Percentiles rank a stretch among this genome's conserved stretches.
Evolutionary conservation across 2,113 vertebrate species (phyloP).

Genomic region (Anser brachyrhynchus): DNA sequence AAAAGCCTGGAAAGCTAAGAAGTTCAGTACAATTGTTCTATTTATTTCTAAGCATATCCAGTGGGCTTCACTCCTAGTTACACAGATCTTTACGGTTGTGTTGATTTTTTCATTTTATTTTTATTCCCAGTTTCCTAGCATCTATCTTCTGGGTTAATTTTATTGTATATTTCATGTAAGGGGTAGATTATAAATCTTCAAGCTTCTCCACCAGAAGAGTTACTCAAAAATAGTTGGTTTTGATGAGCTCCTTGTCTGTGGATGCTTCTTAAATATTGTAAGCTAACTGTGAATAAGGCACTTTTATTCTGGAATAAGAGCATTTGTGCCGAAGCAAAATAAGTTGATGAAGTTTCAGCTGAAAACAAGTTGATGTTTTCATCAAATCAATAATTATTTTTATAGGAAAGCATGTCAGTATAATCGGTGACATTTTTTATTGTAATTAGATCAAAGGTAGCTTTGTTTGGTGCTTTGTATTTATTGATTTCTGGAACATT

Average conservation of each 20-base stretch:
- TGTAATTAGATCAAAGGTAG: background rate
- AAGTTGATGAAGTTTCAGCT: background rate
- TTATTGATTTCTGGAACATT: background rate
- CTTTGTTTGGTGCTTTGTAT: background rate
- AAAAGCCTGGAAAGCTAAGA: background rate
- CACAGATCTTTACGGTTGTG: background rate
- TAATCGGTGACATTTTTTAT: background rate
- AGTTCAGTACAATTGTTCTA: background rate
- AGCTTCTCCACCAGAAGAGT: background rate
- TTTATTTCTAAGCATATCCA: background rate
- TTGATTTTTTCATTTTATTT: background rate
- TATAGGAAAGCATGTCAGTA: background rate
- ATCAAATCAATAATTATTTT: background rate
- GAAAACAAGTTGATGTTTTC: background rate
- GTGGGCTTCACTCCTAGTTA: background rate
- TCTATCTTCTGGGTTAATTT: background rate
- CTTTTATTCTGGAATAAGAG: background rate
- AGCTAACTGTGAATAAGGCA: background rate
- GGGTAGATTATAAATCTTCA: background rate
- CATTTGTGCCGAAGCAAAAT: background rate
- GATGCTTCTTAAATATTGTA: background rate
- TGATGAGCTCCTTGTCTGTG: background rate
- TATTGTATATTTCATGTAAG: background rate
- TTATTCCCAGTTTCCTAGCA: background rate
- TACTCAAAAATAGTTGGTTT: background rate